Percentiles rank a stretch among this genome's conserved stretches.
These are phyloP conservation scores for Tricholauxania praeusta DNA, from an alignment of 2,888 invertebrate genomes.

Conservation along the genomic window DNA sequence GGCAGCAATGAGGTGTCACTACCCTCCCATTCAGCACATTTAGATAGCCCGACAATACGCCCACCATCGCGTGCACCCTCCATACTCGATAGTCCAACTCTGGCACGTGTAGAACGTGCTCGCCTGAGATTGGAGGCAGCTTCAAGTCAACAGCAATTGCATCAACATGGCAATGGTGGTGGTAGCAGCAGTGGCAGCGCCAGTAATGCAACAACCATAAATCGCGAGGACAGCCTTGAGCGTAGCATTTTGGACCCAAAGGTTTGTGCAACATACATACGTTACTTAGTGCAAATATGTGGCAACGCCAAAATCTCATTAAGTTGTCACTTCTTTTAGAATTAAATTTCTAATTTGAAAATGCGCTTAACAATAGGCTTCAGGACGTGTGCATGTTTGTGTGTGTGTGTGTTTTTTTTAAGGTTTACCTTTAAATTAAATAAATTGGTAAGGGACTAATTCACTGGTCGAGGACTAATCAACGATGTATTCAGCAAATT, in stretches of 20 bases:
- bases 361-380: background rate
- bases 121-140: slow-evolving; percentile 70
- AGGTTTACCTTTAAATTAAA: too few species aligned
- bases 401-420: slow-evolving; percentile 4
- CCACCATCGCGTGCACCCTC: slow-evolving; percentile 68
- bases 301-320: too few species aligned
- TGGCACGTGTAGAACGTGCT: slow-evolving; percentile 73
- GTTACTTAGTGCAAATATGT: too few species aligned
- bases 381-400: background rate
- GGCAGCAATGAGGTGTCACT: background rate
- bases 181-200: slow-evolving; percentile 47
- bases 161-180: slow-evolving; percentile 47
- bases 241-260: slow-evolving; percentile 65
- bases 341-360: too few species aligned
- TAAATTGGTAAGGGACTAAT: too few species aligned
- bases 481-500: too few species aligned
- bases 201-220: slow-evolving; percentile 58
- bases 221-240: slow-evolving; percentile 65
- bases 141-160: slow-evolving; percentile 47
- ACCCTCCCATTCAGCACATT: background rate
- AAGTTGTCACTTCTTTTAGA: too few species aligned
- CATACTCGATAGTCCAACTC: slow-evolving; percentile 73
- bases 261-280: slow-evolving; percentile 47
- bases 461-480: too few species aligned
- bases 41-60: slow-evolving; percentile 52